Conservation (phyloP, 2,113 vertebrate genomes). For the Maccullochella peelii region DNA sequence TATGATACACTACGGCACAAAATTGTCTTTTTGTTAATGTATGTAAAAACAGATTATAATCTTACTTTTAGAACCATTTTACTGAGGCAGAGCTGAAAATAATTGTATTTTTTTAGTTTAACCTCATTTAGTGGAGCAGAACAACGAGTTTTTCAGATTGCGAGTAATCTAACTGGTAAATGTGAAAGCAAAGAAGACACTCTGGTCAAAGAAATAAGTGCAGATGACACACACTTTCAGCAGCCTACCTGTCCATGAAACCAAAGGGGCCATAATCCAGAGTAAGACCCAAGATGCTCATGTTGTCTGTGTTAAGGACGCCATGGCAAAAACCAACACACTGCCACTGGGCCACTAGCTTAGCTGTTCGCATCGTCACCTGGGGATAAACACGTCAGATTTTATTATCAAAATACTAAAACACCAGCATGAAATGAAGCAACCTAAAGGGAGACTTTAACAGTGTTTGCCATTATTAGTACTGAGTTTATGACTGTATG, state of each 20-base stretch:
- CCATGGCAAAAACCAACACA: conserved; percentile 96
- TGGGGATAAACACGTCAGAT: conserved; percentile 57
- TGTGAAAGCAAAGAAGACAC: neutral
- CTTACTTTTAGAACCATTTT: neutral
- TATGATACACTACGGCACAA: neutral
- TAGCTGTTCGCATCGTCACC: conserved; percentile 88
- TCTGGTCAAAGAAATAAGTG: neutral
- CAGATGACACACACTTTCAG: neutral
- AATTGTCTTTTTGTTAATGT: neutral
- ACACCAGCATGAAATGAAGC: neutral
- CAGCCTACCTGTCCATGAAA: conserved; percentile 96
- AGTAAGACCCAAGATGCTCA: conserved; percentile 94
- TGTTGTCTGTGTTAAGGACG: conserved; percentile 95
- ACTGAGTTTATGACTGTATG: neutral
- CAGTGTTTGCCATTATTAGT: neutral
- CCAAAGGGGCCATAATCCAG: conserved; percentile 95
- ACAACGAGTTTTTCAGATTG: neutral
- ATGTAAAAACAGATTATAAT: neutral
- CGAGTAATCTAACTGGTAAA: neutral
- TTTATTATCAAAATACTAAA: neutral
- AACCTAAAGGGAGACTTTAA: neutral
- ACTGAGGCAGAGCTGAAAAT: neutral
- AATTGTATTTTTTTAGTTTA: too few relatives aligned
- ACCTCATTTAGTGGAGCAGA: neutral
- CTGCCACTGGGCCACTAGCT: conserved; percentile 93